Conservation (phyloP, 2,113 vertebrate genomes). For the Calidris pugnax region DNA sequence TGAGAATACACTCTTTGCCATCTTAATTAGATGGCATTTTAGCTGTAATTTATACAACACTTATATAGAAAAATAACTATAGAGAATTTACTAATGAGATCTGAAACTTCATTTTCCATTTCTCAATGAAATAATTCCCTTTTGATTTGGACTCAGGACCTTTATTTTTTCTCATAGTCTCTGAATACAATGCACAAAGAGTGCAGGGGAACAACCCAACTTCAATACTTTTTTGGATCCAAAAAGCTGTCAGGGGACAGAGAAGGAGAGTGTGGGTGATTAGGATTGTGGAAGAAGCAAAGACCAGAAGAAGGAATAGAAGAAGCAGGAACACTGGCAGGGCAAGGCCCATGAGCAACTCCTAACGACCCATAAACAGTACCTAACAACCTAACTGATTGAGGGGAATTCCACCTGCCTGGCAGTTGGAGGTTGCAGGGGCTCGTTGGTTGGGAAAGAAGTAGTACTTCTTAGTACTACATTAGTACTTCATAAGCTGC, state of each 20-base stretch:
- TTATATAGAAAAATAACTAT: background rate
- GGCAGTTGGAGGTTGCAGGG: no score
- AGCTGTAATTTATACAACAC: background rate
- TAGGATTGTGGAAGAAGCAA: no score
- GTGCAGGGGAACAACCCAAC: background rate
- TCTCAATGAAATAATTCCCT: background rate
- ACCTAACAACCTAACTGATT: no score
- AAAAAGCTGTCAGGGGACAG: background rate
- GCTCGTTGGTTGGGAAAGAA: no score
- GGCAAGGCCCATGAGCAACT: no score
- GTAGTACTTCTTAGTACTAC: no score
- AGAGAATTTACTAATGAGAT: background rate
- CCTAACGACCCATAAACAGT: no score
- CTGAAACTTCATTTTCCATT: background rate
- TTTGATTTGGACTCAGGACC: background rate
- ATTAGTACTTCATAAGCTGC: no score
- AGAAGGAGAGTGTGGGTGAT: background rate
- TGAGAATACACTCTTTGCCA: background rate
- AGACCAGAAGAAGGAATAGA: no score
- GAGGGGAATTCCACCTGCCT: no score
- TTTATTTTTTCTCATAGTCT: background rate
- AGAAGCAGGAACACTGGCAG: no score
- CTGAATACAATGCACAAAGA: accelerated
- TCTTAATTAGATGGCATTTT: background rate
- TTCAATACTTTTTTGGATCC: background rate